These are phyloP conservation scores for Pristionchus maxplancki DNA, from an alignment of 2,888 invertebrate genomes.

Conservation along the genomic window DNA sequence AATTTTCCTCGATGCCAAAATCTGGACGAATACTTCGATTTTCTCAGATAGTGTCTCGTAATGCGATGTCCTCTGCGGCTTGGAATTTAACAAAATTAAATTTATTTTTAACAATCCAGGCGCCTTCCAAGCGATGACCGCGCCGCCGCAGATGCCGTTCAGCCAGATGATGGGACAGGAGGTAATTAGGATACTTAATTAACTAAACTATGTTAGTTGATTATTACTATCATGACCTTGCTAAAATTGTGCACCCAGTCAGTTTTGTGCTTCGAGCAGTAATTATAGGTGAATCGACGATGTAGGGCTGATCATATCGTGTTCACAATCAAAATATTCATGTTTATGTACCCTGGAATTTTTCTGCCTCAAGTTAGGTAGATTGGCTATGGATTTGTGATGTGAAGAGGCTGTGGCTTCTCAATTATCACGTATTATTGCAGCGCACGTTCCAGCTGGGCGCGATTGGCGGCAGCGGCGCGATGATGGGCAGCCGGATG, in stretches of 20 bases:
- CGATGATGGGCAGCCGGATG: conserved; percentile 41
- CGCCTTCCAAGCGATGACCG: conserved; percentile 53
- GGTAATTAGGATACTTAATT: not conserved
- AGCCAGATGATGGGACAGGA: conserved; percentile 55
- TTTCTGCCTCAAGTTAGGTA: too few species aligned
- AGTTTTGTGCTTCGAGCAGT: not conserved
- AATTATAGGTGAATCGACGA: not conserved
- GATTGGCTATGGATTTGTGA: too few species aligned
- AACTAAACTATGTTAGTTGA: not conserved
- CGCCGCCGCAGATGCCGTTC: conserved; percentile 57
- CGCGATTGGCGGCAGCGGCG: not conserved
- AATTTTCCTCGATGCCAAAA: too few species aligned
- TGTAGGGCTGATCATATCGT: too few species aligned
- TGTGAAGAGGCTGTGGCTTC: too few species aligned
- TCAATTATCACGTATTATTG: not conserved
- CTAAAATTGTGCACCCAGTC: not conserved
- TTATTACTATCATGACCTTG: not conserved
- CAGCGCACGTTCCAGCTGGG: conserved; percentile 32
- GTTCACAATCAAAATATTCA: not conserved
- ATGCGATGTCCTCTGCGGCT: too few species aligned
- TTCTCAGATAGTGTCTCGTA: too few species aligned
- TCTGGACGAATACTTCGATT: too few species aligned
- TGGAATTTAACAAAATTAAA: not conserved
- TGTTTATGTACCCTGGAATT: too few species aligned
- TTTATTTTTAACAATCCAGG: not conserved